Evolutionary conservation across 2,888 invertebrate species (phyloP).

Genomic region (Tenthredo livida): DNA sequence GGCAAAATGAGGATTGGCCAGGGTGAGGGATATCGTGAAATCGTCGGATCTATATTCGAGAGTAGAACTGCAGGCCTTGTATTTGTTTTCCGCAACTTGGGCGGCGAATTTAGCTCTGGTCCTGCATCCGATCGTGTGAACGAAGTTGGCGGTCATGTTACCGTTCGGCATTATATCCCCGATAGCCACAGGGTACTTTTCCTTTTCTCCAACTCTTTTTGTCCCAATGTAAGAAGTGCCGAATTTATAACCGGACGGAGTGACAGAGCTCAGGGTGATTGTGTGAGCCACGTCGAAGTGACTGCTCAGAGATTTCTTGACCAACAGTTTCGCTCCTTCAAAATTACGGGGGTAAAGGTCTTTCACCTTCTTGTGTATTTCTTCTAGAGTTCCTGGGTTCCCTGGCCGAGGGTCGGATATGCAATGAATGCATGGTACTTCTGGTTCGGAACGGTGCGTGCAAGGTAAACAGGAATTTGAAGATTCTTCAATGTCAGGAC

Average conservation of each 20-base stretch:
- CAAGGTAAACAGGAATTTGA: conserved; percentile 64
- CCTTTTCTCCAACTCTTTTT: conserved; percentile 68
- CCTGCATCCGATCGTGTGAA: conserved; percentile 73
- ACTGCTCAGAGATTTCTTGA: conserved; percentile 69
- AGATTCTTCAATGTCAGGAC: conserved; percentile 51
- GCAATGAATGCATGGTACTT: conserved; percentile 43
- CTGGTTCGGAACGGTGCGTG: conserved; percentile 50
- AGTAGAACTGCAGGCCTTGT: conserved; percentile 65
- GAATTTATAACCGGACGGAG: conserved; percentile 73
- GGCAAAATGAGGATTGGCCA: conserved; percentile 68
- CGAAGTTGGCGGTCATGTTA: conserved; percentile 68
- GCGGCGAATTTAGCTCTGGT: conserved; percentile 69
- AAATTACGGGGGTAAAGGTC: conserved; percentile 72
- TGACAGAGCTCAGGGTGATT: conserved; percentile 68
- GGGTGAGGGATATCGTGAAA: conserved; percentile 68
- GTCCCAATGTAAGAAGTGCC: conserved; percentile 70
- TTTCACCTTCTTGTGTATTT: conserved; percentile 73
- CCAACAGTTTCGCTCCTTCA: conserved; percentile 69
- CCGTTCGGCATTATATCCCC: conserved; percentile 73
- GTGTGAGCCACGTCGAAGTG: conserved; percentile 71
- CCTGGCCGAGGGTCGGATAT: conserved; percentile 65
- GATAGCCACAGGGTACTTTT: conserved; percentile 70
- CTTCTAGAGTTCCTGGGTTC: conserved; percentile 74
- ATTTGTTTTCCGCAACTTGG: conserved; percentile 67
- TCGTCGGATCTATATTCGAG: conserved; percentile 75